Conservation (phyloP, 2,113 vertebrate species). For the Chamaea fasciata region DNA sequence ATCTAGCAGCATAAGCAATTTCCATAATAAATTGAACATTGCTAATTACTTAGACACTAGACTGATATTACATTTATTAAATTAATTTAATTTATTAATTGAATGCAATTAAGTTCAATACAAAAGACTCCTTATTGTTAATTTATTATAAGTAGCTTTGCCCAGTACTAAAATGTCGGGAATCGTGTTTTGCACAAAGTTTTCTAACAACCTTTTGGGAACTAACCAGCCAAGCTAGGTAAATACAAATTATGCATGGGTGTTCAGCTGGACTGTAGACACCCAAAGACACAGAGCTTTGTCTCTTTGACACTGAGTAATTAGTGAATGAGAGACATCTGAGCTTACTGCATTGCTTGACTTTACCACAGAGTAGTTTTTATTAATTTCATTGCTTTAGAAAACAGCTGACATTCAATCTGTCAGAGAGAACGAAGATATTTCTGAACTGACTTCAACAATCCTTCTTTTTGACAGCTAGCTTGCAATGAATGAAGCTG, state of each 20-base stretch:
- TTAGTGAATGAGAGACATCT: background rate
- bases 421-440: conserved; percentile 1
- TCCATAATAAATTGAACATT: background rate
- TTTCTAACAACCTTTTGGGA: background rate
- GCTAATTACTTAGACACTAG: background rate
- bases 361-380: background rate
- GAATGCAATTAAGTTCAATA: background rate
- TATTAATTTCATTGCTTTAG: conserved; percentile 15
- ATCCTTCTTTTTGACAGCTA: conserved; percentile 39
- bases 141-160: background rate
- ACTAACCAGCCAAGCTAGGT: background rate
- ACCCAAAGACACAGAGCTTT: background rate
- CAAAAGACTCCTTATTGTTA: background rate
- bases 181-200: background rate
- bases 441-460: conserved; percentile 9
- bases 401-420: conserved; percentile 23
- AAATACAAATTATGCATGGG: background rate
- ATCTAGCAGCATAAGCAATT: background rate
- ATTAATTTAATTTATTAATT: background rate
- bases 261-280: background rate
- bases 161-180: fast-evolving
- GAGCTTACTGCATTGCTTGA: background rate
- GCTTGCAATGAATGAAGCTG: conserved; percentile 14
- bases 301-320: background rate
- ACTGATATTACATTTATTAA: background rate